Evolutionary conservation across 2,888 invertebrate species (phyloP).

Genomic region (Chrysolina oricalcia): DNA sequence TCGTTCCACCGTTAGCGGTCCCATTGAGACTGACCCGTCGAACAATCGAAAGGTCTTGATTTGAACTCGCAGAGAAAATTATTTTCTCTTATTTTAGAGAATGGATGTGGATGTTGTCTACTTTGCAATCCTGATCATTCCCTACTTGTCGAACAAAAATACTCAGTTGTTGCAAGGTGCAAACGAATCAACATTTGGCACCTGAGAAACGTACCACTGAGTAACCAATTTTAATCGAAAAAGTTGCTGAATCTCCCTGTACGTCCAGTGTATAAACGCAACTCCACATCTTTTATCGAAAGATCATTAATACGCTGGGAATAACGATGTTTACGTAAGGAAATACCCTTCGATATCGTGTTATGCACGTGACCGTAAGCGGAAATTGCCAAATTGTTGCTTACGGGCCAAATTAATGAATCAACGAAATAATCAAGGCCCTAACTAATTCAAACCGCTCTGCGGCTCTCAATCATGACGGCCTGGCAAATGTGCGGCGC

Average conservation of each 20-base stretch:
- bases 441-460: constrained; percentile 58
- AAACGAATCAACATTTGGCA: too few relatives aligned
- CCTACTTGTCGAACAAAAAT: too few relatives aligned
- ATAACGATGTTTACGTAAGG: constrained; percentile 47
- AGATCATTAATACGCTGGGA: constrained; percentile 39
- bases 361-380: constrained; percentile 51
- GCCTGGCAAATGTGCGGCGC: constrained; percentile 68
- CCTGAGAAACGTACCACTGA: too few relatives aligned
- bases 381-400: constrained; percentile 65
- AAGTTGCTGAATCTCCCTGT: not conserved
- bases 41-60: too few relatives aligned
- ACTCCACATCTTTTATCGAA: constrained; percentile 44
- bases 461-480: constrained; percentile 62
- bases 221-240: too few relatives aligned
- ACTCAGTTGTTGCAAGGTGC: too few relatives aligned
- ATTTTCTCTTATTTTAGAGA: too few relatives aligned
- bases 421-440: constrained; percentile 67
- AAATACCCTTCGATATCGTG: constrained; percentile 38
- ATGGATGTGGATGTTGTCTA: too few relatives aligned
- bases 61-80: too few relatives aligned
- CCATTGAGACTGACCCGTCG: too few relatives aligned
- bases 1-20: too few relatives aligned
- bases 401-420: constrained; percentile 65
- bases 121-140: too few relatives aligned
- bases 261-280: not conserved